Conservation (phyloP, 2,888 invertebrate genomes). For the Liposcelis brunnea region DNA sequence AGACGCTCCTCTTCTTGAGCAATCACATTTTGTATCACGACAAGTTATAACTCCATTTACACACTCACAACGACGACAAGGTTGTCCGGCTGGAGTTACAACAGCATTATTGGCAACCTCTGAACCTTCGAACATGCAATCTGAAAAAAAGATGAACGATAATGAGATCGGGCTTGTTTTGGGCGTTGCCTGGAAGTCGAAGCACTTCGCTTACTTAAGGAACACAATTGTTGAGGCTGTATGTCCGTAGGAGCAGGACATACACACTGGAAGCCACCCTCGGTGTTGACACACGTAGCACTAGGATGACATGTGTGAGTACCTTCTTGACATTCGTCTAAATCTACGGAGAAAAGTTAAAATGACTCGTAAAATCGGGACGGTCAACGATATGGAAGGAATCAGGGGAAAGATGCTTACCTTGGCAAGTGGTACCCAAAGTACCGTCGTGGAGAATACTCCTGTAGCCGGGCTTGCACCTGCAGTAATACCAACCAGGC, state of each 20-base stretch:
- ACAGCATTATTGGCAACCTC: slow-evolving; percentile 41
- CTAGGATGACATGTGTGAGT: slow-evolving; percentile 62
- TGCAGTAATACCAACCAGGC: slow-evolving; percentile 81
- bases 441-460: slow-evolving; percentile 34
- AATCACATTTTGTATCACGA: slow-evolving; percentile 50
- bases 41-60: slow-evolving; percentile 46
- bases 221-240: slow-evolving; percentile 17
- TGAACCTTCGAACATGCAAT: slow-evolving; percentile 53
- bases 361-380: no score
- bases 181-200: no score
- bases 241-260: slow-evolving; percentile 33
- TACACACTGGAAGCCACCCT: slow-evolving; percentile 62
- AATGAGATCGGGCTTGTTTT: no score
- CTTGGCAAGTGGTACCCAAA: slow-evolving; percentile 43
- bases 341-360: slow-evolving; percentile 44
- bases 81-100: slow-evolving; percentile 28
- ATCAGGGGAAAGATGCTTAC: no score
- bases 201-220: slow-evolving; percentile 22
- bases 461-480: slow-evolving; percentile 62
- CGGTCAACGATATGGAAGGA: no score
- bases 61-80: slow-evolving; percentile 35
- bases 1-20: slow-evolving; percentile 25
- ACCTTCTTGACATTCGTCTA: slow-evolving; percentile 64
- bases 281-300: slow-evolving; percentile 60
- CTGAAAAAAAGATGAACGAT: slow-evolving; percentile 30